phyloP scores from a whole-genome alignment of 2,797 vertebrate genomes.

The Cirrhinus molitorella region DNA sequence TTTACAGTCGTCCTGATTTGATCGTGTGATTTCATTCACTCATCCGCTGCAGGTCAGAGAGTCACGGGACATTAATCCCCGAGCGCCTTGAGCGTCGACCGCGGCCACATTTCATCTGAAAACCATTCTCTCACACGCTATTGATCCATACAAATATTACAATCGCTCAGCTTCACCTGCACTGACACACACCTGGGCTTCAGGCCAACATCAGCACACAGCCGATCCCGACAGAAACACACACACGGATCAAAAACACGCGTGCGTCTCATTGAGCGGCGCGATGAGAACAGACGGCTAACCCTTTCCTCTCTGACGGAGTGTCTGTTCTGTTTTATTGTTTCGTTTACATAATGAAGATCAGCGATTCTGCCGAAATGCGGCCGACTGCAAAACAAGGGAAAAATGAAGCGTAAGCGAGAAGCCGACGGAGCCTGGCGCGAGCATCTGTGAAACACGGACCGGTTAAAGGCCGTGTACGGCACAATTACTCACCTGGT shows the following conservation, averaged over 20 bases:
- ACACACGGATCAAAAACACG: too few relatives aligned
- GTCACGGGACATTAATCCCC: too few relatives aligned
- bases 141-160: not conserved
- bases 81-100: not conserved
- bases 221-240: too few relatives aligned
- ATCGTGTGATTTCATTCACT: too few relatives aligned
- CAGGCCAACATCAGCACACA: not conserved
- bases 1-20: not conserved
- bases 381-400: conserved; percentile 28
- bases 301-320: not conserved
- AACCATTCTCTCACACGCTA: not conserved
- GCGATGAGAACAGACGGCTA: not conserved
- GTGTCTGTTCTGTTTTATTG: not conserved
- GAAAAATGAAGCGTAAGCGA: not conserved
- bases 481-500: not conserved
- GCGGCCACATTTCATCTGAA: not conserved
- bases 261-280: not conserved
- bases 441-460: not conserved
- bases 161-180: not conserved
- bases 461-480: not conserved
- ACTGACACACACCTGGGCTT: not conserved
- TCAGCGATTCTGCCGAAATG: conserved; percentile 46
- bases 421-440: not conserved
- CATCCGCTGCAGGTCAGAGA: too few relatives aligned
- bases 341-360: conserved; percentile 26